These are phyloP conservation scores for Boloria euphrosyne DNA, from an alignment of 2,888 invertebrate species.

Conservation along the genomic window DNA sequence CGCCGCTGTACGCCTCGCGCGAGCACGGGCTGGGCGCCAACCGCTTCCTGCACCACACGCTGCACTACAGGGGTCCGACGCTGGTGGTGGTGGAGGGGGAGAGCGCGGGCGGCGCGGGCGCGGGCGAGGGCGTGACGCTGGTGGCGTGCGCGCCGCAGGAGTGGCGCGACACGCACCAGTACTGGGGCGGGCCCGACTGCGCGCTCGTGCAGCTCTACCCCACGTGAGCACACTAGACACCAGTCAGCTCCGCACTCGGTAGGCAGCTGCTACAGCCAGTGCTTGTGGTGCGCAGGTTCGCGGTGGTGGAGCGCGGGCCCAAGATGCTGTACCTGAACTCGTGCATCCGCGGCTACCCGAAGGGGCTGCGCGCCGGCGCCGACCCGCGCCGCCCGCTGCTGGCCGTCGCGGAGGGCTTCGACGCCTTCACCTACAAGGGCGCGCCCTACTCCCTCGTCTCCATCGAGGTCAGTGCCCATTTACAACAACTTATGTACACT, in stretches of 20 bases:
- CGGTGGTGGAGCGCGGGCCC: conserved; percentile 76
- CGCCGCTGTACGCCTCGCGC: conserved; percentile 90
- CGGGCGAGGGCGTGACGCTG: conserved; percentile 83
- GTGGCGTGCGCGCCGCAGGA: conserved; percentile 90
- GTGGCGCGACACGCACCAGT: conserved; percentile 93
- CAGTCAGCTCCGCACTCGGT: too few relatives aligned
- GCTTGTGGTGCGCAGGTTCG: conserved; percentile 51
- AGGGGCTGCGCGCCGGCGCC: conserved; percentile 90
- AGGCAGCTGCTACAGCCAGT: neutral
- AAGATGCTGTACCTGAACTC: conserved; percentile 94
- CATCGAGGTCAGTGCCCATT: conserved; percentile 79
- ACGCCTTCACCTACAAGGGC: conserved; percentile 85
- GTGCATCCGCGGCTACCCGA: conserved; percentile 91
- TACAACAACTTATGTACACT: too few relatives aligned
- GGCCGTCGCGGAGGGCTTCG: conserved; percentile 88
- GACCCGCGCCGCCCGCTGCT: conserved; percentile 90
- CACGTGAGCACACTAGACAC: conserved; percentile 82
- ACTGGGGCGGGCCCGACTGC: conserved; percentile 92
- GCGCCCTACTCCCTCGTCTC: conserved; percentile 84
- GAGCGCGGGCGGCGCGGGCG: conserved; percentile 81
- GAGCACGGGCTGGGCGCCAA: conserved; percentile 94
- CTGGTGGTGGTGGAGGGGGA: conserved; percentile 80
- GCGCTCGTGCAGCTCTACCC: conserved; percentile 89
- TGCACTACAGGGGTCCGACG: conserved; percentile 88
- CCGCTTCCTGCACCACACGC: conserved; percentile 93